Base-by-base conservation (phyloP, 2,113 vertebrate species). In the Macrotis lagotis region DNA sequence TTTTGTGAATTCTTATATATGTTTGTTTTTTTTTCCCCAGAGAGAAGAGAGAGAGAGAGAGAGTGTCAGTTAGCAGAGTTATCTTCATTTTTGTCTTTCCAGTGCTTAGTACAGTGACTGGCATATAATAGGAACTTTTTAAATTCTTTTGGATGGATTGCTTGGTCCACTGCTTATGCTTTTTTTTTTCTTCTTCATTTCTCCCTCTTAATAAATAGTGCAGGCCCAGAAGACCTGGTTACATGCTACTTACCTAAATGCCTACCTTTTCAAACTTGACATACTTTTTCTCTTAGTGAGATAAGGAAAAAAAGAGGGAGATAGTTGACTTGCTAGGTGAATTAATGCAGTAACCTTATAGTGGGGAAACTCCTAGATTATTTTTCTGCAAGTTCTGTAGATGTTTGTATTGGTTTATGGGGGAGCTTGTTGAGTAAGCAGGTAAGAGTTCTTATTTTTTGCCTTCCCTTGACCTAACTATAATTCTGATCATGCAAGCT, bases 331-430 rank as follows among this genome's bases (percentile, higher is more conserved):
- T 44, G n/a, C 19, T 74, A 31, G 92, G 91, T 91, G n/a, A 8
- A 48, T 93, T 90, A 91, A 0, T 50, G 50, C 89, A 37, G 88
- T 8, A 94, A 44, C 31, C 74, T 8, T 83, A 90, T 83, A 66
- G 48, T 93, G 11, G 44, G 25, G 48, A 97, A 47, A 26, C 25
- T 95, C 51, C 89, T 92, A 50, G 12, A 93, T 93, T 49, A 16
- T 83, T 90, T 25, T 25, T 90, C 92, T 96, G 91, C 5, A 91
- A 2, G 94, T 51, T 91, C 83, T 66, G 90, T 96, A 90, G 92
- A 24, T 83, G 66, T 44, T 83, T 83, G n/a, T n/a, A 44, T 83
- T 83, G n/a, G 66, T 44, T 83, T 83, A 44, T 83, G 19, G 37
- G 37, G 93, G 49, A 91, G 47, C 89, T 92, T 59, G 31, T n/a